A percentile compares a stretch with the other conserved stretches of the same genome.
These are phyloP conservation scores for Latheticus oryzae DNA, from an alignment of 2,888 invertebrate species.

Conservation along the genomic window DNA sequence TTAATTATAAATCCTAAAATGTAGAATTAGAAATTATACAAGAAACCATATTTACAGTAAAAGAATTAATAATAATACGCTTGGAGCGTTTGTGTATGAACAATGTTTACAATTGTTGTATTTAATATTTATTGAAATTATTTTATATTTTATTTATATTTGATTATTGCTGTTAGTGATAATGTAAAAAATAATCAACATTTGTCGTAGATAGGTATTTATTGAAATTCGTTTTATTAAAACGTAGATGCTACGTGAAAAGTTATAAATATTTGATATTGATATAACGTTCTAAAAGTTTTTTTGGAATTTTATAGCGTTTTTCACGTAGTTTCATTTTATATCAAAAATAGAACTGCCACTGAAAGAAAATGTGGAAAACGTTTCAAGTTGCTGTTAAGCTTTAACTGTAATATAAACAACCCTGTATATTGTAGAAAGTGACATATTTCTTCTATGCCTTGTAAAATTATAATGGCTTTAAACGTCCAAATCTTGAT, in stretches of 20 bases:
- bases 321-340: constrained; percentile 39
- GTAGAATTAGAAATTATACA: constrained; percentile 23
- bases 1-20: constrained; percentile 30
- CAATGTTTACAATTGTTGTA: constrained; percentile 51
- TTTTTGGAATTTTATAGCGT: too few species aligned
- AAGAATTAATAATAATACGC: constrained; percentile 34
- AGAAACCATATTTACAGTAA: constrained; percentile 36
- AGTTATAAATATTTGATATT: constrained; percentile 11
- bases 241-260: constrained; percentile 9
- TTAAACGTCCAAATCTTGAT: constrained; percentile 48
- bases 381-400: constrained; percentile 60
- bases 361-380: constrained; percentile 53
- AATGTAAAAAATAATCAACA: constrained; percentile 25
- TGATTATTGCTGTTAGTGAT: constrained; percentile 36
- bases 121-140: constrained; percentile 48
- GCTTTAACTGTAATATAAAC: constrained; percentile 63
- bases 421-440: constrained; percentile 50
- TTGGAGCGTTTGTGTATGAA: constrained; percentile 51
- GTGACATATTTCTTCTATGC: constrained; percentile 46
- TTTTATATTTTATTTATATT: constrained; percentile 34
- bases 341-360: constrained; percentile 60
- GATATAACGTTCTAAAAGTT: too few species aligned
- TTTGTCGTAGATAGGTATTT: constrained; percentile 24
- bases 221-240: constrained; percentile 13
- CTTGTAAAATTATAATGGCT: constrained; percentile 51